These are phyloP conservation scores for Hemibagrus guttatus DNA, from an alignment of 2,797 vertebrate species.

Conservation along the genomic window DNA sequence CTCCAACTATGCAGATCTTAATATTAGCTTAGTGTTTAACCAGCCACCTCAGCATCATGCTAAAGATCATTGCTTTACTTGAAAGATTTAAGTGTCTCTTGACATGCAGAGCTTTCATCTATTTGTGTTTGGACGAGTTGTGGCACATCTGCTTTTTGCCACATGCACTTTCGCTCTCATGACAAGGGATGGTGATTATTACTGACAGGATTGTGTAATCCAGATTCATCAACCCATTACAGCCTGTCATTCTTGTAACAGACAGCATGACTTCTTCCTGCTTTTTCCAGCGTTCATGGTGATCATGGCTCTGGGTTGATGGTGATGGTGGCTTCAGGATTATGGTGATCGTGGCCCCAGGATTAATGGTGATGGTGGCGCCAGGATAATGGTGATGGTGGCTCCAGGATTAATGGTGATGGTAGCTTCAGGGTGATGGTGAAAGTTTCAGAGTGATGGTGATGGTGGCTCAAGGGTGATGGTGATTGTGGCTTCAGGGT, in stretches of 20 bases:
- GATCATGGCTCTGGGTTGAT: no score
- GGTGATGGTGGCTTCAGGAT: no score
- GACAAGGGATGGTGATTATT: conserved; percentile 42
- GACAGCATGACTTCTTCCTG: conserved; percentile 31
- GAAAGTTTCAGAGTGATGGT: no score
- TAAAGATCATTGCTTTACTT: background rate
- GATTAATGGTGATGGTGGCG: no score
- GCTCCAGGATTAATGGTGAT: no score
- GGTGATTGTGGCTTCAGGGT: no score
- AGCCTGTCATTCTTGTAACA: conserved; percentile 19
- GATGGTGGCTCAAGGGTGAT: no score
- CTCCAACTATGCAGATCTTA: conserved; percentile 8
- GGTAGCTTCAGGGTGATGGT: no score
- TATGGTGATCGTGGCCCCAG: no score
- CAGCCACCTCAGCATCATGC: background rate
- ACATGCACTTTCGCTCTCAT: conserved; percentile 32
- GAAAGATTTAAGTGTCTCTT: background rate
- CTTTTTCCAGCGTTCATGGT: background rate
- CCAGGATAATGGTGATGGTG: no score
- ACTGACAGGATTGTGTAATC: conserved; percentile 29
- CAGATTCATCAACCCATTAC: conserved; percentile 3
- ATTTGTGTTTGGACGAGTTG: conserved; percentile 16
- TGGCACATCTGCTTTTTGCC: conserved; percentile 37
- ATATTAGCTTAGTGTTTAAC: background rate
- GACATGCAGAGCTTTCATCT: conserved; percentile 8